phyloP scores from a whole-genome alignment of 2,113 vertebrate species.

The Nerophis ophidion region DNA sequence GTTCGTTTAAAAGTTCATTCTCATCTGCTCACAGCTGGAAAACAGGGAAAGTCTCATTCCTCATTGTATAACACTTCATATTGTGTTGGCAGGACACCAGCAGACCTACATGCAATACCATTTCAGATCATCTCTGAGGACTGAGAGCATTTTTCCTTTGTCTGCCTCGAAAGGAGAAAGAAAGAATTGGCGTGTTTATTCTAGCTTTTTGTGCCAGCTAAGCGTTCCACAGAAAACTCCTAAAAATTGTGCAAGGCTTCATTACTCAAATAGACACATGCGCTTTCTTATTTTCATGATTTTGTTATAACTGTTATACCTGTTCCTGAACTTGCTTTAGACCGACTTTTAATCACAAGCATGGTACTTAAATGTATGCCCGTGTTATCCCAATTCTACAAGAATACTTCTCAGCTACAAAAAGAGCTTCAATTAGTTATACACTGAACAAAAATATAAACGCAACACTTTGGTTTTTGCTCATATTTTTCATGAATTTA shows the following conservation, averaged over 20 bases:
- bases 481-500: too few relatives aligned
- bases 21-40: conserved; percentile 23
- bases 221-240: neutral
- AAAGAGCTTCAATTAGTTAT: neutral
- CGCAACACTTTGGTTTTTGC: too few relatives aligned
- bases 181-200: conserved; percentile 6
- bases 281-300: too few relatives aligned
- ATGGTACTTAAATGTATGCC: neutral
- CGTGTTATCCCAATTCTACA: neutral
- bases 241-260: neutral
- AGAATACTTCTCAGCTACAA: neutral
- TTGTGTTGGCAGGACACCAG: conserved; percentile 29
- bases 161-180: conserved; percentile 26
- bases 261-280: too few relatives aligned
- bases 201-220: neutral
- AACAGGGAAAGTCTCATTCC: conserved; percentile 7
- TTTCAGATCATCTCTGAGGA: conserved; percentile 36
- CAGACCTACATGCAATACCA: conserved; percentile 15
- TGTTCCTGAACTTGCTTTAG: neutral
- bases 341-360: neutral
- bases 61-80: conserved; percentile 14
- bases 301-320: neutral
- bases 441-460: too few relatives aligned
- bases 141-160: conserved; percentile 30
- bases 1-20: conserved; percentile 19